These are phyloP conservation scores for Chaetops frenatus DNA, from an alignment of 2,113 vertebrate genomes.

Conservation along the genomic window DNA sequence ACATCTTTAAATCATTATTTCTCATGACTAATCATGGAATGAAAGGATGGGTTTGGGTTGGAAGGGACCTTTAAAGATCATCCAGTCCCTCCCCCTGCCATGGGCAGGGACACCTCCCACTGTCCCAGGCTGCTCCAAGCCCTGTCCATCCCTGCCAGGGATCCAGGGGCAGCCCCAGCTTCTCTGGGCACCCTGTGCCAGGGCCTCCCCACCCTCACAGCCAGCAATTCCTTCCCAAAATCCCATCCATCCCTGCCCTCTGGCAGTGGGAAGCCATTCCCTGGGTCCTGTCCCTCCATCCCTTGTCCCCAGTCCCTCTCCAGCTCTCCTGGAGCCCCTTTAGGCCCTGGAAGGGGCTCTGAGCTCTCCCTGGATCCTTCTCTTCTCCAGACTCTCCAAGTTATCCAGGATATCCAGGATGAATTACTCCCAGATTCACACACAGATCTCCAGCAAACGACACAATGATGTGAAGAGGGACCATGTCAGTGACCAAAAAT, in stretches of 20 bases:
- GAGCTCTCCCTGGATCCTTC: fast-evolving
- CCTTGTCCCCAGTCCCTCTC: not conserved
- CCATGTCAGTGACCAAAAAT: not conserved
- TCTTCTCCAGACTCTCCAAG: not conserved
- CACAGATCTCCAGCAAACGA: not conserved
- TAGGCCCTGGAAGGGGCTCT: fast-evolving
- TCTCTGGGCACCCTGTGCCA: fast-evolving
- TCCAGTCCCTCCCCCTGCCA: fast-evolving
- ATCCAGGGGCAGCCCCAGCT: not conserved
- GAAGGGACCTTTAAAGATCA: not conserved
- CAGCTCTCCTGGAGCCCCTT: not conserved
- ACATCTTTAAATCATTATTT: not conserved
- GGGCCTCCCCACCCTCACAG: fast-evolving
- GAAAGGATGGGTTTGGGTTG: not conserved
- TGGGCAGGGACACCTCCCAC: not conserved
- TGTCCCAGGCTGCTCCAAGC: fast-evolving
- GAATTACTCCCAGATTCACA: not conserved
- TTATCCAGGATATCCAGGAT: not conserved
- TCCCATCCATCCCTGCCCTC: fast-evolving
- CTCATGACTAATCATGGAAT: not conserved
- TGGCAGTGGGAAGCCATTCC: not conserved
- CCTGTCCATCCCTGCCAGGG: fast-evolving
- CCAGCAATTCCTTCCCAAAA: fast-evolving
- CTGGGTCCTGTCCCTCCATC: not conserved
- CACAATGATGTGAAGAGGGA: not conserved